Base-by-base conservation (phyloP, 2,888 invertebrate genomes). In the Plagiodera versicolora region DNA sequence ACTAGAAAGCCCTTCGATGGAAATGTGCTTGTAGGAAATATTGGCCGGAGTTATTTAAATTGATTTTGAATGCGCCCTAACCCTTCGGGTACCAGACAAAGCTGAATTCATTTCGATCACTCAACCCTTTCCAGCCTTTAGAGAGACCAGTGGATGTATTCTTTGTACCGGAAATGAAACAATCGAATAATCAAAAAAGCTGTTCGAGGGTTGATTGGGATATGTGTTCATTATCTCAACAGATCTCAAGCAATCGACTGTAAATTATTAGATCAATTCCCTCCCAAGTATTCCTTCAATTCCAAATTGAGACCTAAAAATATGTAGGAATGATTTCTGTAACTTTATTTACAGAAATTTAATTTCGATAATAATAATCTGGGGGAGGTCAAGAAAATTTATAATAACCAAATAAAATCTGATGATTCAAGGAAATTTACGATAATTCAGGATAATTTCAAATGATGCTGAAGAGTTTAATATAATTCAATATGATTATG, bases 1-100 rank as follows among this genome's bases (percentile, higher is more conserved):
- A 72, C 71, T 72, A 71, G 74, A 73, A 70, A 66, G 72, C 67
- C 71, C 71, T 70, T 67, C 72, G 74, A 74, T 74, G 68, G 71
- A 72, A 72, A 70, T 72, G 74, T 73, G 75, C 72, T 72, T 71
- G 71, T 71, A 70, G 70, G 70, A 74, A 75, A 73, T 75, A 74
- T 75, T 72, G 70, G 72, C 70, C 58, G 52, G 60, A 67, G 71
- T 73, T 72, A 73, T 73, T 72, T 69, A 71, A 72, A 72, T 72
- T 72, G 71, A 72, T 71, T 72, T 72, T 67, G 68, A 70, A 69
- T 70, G 58, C 69, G 65, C 67, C 64, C 65, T 59, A 66, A 71
- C 70, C 71, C 71, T 71, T 72, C 69, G 65, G 58, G 28, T 46
- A 47, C 54, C 44, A 60, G 67, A 68, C 67, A 68, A 67, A 69